Conservation (phyloP, 2,888 invertebrate species). For the Drosophila emarginata region DNA sequence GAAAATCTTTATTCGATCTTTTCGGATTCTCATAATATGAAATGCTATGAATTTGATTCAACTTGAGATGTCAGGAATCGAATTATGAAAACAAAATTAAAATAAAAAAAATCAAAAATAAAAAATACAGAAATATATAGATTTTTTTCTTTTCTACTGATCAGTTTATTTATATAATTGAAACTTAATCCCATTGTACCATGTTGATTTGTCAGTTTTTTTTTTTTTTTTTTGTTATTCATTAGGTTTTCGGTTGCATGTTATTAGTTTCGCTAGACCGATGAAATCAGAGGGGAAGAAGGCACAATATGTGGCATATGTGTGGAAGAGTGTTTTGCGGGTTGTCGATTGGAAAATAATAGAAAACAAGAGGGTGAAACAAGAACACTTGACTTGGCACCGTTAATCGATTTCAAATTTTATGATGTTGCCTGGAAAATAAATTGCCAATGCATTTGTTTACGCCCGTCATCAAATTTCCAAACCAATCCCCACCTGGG, state of each 20-base stretch:
- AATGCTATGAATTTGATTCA: background rate
- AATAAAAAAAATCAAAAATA: too few relatives aligned
- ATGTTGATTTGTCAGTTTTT: conserved; percentile 5
- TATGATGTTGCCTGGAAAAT: conserved; percentile 19
- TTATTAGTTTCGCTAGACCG: conserved; percentile 12
- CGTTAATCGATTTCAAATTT: conserved; percentile 18
- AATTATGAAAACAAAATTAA: background rate
- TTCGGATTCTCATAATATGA: background rate
- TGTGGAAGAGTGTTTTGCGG: background rate
- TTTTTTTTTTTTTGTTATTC: conserved; percentile 2
- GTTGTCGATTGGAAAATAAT: background rate
- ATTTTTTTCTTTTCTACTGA: background rate
- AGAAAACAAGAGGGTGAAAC: conserved; percentile 4
- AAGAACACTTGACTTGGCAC: conserved; percentile 13
- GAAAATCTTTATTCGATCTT: background rate
- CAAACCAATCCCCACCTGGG: background rate
- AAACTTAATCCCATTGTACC: background rate
- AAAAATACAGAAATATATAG: background rate
- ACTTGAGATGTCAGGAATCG: background rate
- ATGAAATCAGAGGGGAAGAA: background rate
- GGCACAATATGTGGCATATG: background rate
- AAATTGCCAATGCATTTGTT: conserved; percentile 17
- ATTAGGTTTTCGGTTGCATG: conserved; percentile 13
- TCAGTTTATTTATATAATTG: conserved; percentile 1
- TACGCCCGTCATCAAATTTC: conserved; percentile 16